phyloP scores from a whole-genome alignment of 2,113 vertebrate genomes.

The Rhagologus leucostigma region DNA sequence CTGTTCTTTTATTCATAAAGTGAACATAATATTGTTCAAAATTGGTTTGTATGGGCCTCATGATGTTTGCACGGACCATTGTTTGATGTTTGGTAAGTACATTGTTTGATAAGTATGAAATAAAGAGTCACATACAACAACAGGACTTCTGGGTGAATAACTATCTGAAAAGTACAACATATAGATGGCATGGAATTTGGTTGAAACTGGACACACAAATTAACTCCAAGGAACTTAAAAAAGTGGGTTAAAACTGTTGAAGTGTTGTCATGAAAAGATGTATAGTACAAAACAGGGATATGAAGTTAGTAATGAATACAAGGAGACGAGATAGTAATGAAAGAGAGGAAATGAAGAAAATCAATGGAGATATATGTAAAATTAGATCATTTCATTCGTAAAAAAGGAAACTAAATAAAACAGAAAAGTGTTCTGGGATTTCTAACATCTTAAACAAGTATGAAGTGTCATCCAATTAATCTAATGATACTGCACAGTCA shows the following conservation, averaged over 20 bases:
- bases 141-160: neutral
- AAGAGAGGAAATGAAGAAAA: neutral
- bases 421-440: neutral
- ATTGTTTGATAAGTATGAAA: neutral
- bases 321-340: neutral
- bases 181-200: neutral
- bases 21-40: neutral
- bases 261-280: neutral
- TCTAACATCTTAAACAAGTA: neutral
- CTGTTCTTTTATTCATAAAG: neutral
- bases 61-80: neutral
- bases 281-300: neutral
- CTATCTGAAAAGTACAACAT: neutral
- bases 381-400: neutral
- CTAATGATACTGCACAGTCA: neutral
- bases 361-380: neutral
- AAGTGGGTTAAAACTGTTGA: neutral
- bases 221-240: neutral
- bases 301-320: neutral
- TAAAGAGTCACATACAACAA: neutral
- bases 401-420: neutral
- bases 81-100: neutral
- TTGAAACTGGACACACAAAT: neutral
- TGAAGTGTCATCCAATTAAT: conserved; percentile 15
- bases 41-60: neutral